These are phyloP conservation scores for Vireo griseus DNA, from an alignment of 2,797 vertebrate species.

Conservation along the genomic window DNA sequence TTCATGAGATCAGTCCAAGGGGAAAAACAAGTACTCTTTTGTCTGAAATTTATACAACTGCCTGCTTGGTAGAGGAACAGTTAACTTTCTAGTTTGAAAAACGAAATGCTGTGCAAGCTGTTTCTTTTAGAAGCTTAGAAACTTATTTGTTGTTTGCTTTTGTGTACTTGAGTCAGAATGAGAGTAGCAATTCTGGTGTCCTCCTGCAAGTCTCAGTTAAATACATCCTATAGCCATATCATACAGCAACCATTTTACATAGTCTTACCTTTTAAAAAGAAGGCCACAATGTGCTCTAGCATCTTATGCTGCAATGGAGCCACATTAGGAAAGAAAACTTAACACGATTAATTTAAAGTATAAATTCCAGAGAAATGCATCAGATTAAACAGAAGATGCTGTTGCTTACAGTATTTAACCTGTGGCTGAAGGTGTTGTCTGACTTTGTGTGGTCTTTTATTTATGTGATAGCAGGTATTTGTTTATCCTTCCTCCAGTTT, in stretches of 20 bases:
- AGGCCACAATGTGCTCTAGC: neutral
- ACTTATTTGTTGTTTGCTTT: neutral
- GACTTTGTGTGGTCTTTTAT: neutral
- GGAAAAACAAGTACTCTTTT: neutral
- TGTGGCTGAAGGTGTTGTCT: neutral
- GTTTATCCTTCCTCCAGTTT: conserved; percentile 76
- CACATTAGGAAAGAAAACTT: neutral
- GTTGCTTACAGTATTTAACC: neutral
- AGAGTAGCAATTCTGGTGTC: neutral
- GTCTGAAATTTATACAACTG: neutral
- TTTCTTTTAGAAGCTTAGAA: neutral
- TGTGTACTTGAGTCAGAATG: neutral
- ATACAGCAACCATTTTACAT: neutral
- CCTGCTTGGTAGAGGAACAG: neutral
- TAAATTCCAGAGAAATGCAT: neutral
- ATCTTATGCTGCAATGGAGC: neutral
- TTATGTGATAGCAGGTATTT: neutral
- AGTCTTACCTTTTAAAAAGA: neutral
- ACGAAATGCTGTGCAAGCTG: neutral
- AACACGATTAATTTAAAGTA: neutral
- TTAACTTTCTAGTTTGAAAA: neutral
- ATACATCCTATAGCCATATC: neutral
- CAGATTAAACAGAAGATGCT: neutral
- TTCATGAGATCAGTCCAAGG: neutral
- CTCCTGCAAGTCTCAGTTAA: neutral